These are phyloP conservation scores for Carassius auratus DNA, from an alignment of 2,113 vertebrate genomes.

Conservation along the genomic window DNA sequence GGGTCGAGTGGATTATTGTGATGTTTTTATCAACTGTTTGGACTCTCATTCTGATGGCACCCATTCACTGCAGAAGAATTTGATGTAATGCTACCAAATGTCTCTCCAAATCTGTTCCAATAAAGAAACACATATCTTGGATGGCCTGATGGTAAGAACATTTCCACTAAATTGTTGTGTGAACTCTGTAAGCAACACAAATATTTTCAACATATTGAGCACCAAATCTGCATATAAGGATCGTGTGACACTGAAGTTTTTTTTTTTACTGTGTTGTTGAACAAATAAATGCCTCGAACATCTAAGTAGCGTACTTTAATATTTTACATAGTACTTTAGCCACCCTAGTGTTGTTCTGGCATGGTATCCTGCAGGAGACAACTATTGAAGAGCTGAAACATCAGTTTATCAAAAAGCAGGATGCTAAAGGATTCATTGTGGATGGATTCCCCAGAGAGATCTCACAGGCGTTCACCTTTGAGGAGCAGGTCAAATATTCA, in stretches of 20 bases:
- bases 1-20: background rate
- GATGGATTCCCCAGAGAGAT: slow-evolving; percentile 77
- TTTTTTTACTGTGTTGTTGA: background rate
- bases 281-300: background rate
- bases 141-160: too few species aligned
- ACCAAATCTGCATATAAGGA: too few species aligned
- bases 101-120: background rate
- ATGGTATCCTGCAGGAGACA: slow-evolving; percentile 64
- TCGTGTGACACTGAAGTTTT: too few species aligned
- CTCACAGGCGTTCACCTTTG: slow-evolving; percentile 72
- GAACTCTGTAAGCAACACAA: background rate
- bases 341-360: background rate
- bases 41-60: background rate
- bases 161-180: too few species aligned
- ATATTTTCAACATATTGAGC: background rate
- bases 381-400: slow-evolving; percentile 75
- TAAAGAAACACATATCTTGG: background rate
- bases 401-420: slow-evolving; percentile 73
- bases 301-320: background rate
- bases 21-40: background rate
- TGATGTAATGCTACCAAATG: background rate
- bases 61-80: background rate
- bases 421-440: slow-evolving; percentile 71
- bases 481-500: slow-evolving; percentile 69
- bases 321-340: background rate